Conservation (phyloP, 1,140 invertebrate species). For the Pseudobourletiella spinata region DNA sequence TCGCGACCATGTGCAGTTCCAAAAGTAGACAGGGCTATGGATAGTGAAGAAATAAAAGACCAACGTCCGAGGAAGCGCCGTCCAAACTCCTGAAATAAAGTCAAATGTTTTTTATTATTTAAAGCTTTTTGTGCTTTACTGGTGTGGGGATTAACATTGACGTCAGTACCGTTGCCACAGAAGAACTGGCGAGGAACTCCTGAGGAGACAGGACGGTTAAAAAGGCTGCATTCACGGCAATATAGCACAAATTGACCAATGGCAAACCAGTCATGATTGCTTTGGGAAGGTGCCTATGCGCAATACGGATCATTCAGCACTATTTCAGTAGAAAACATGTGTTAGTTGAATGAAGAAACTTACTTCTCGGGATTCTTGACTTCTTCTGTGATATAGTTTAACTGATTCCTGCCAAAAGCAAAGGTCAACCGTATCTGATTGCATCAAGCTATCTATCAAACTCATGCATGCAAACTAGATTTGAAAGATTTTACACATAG, state of each 20-base stretch:
- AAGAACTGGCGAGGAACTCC: conserved; percentile 68
- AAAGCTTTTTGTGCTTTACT: not conserved
- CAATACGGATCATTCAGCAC: not conserved
- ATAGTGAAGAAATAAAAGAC: conserved; percentile 45
- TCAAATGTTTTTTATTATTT: not conserved
- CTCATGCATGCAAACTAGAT: too few relatives aligned
- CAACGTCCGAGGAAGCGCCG: conserved; percentile 28
- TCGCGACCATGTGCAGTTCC: conserved; percentile 56
- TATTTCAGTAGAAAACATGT: too few relatives aligned
- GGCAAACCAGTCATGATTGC: conserved; percentile 83
- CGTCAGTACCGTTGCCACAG: conserved; percentile 69
- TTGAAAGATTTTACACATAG: too few relatives aligned
- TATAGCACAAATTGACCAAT: conserved; percentile 74
- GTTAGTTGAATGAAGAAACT: conserved; percentile 22
- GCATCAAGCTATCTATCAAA: too few relatives aligned
- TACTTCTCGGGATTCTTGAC: conserved; percentile 54
- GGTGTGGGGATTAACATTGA: conserved; percentile 25
- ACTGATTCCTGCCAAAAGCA: conserved; percentile 49
- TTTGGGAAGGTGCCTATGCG: conserved; percentile 49
- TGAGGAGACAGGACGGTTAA: conserved; percentile 70
- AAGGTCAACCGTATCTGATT: too few relatives aligned
- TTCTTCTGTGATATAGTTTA: conserved; percentile 60
- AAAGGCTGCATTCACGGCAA: conserved; percentile 85
- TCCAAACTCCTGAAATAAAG: too few relatives aligned
- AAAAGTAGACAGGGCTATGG: conserved; percentile 50